Conservation (phyloP, 2,113 vertebrate species). For the Macquaria australasica region DNA sequence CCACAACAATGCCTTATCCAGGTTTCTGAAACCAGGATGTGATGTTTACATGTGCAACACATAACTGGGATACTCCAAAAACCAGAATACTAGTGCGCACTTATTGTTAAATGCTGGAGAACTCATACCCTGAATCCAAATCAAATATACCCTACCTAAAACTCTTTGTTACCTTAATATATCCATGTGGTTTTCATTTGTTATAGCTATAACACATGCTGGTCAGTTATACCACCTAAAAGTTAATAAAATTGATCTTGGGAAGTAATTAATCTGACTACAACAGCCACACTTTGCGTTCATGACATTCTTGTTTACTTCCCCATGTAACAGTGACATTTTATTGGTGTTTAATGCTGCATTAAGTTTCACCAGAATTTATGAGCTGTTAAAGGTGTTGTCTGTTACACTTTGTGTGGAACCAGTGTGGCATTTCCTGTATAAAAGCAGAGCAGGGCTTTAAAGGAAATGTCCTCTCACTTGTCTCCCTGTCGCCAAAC, state of each 20-base stretch:
- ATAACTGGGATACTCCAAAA: neutral
- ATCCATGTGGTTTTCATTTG: conserved; percentile 66
- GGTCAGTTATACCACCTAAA: conserved; percentile 15
- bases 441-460: conserved; percentile 72
- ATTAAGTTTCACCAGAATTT: conserved; percentile 69
- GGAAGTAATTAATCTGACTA: conserved; percentile 10
- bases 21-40: neutral
- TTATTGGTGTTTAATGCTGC: conserved; percentile 58
- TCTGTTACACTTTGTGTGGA: conserved; percentile 79
- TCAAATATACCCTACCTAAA: conserved; percentile 24
- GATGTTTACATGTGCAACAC: neutral
- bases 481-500: conserved; percentile 70
- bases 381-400: conserved; percentile 77
- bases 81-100: neutral
- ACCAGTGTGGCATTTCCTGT: conserved; percentile 84
- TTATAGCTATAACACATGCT: conserved; percentile 40
- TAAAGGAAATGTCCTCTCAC: conserved; percentile 76
- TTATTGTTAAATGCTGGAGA: neutral
- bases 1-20: neutral
- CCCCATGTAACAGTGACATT: conserved; percentile 25
- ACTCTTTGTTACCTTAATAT: neutral
- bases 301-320: conserved; percentile 46
- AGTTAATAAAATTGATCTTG: conserved; percentile 31
- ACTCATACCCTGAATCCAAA: neutral
- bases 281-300: conserved; percentile 38